Percentiles rank a stretch among this genome's conserved stretches.
Evolutionary conservation across 2,797 vertebrate genomes (phyloP).

Genomic region (Botia almorhae): DNA sequence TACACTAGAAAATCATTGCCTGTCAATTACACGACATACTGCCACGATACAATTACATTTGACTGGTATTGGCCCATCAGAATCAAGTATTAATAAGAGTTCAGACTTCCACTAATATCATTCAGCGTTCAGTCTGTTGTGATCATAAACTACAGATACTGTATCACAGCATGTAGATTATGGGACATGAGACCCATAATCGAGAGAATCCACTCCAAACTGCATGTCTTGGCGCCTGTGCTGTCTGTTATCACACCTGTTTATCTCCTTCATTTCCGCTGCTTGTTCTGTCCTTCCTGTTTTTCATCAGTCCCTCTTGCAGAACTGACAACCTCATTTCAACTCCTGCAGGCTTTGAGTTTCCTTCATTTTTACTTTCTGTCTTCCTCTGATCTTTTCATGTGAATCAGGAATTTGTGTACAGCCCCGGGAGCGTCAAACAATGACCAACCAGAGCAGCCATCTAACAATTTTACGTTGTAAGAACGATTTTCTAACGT

Average conservation of each 20-base stretch:
- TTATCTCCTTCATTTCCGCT: slow-evolving; percentile 72
- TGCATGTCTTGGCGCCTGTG: slow-evolving; percentile 47
- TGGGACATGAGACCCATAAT: slow-evolving; percentile 37
- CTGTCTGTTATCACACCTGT: slow-evolving; percentile 68
- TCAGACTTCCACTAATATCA: too few species aligned
- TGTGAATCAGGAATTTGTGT: slow-evolving; percentile 37
- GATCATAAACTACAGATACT: background rate
- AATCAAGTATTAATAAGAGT: too few species aligned
- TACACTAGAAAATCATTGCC: too few species aligned
- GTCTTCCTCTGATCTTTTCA: slow-evolving; percentile 6
- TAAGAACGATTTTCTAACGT: too few species aligned
- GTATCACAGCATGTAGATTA: slow-evolving; percentile 7
- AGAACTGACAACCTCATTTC: slow-evolving; percentile 25
- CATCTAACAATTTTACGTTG: background rate
- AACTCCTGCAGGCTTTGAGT: background rate
- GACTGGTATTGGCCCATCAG: too few species aligned
- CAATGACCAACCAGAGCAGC: slow-evolving; percentile 22
- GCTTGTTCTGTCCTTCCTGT: slow-evolving; percentile 54
- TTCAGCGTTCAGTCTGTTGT: too few species aligned
- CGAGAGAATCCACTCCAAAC: slow-evolving; percentile 14
- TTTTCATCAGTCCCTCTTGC: slow-evolving; percentile 41
- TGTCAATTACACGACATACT: too few species aligned
- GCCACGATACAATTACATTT: too few species aligned
- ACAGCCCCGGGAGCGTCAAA: slow-evolving; percentile 3
- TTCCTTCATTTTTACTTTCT: slow-evolving; percentile 12